These are phyloP conservation scores for Plebejus melissa DNA, from an alignment of 2,888 invertebrate genomes.

Conservation along the genomic window DNA sequence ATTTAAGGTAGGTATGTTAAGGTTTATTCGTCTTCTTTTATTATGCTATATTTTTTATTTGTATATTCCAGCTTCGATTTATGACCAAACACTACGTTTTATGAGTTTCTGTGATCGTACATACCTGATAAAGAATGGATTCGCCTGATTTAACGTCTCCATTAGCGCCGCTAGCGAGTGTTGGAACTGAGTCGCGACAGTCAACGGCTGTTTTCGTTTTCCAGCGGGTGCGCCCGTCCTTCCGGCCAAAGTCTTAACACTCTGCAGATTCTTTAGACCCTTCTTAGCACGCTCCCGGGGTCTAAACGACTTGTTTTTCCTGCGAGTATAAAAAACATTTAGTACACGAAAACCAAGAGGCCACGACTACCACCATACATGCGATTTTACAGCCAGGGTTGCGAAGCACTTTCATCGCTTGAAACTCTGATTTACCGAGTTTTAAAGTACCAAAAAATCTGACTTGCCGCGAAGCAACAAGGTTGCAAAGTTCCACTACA, in stretches of 20 bases:
- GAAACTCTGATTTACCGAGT: not conserved
- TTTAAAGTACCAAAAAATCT: not conserved
- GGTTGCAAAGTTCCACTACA: not conserved
- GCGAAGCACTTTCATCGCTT: not conserved
- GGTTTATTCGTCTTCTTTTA: too few species aligned
- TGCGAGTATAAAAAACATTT: slow-evolving; percentile 51
- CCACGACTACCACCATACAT: slow-evolving; percentile 13
- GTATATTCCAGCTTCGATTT: too few species aligned
- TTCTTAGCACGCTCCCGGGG: slow-evolving; percentile 92
- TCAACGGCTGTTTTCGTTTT: slow-evolving; percentile 91
- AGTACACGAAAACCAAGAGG: not conserved
- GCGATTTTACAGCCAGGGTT: slow-evolving; percentile 19
- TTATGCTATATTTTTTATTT: too few species aligned
- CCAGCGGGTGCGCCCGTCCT: slow-evolving; percentile 81
- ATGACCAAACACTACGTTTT: too few species aligned
- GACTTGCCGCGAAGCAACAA: not conserved
- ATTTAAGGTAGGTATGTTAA: too few species aligned
- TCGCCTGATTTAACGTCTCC: slow-evolving; percentile 92
- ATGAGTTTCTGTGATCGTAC: not conserved
- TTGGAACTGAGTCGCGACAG: slow-evolving; percentile 97
- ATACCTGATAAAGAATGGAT: slow-evolving; percentile 78
- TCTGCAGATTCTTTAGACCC: slow-evolving; percentile 93
- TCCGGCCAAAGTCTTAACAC: slow-evolving; percentile 93
- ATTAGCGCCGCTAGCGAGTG: slow-evolving; percentile 94
- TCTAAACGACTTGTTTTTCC: slow-evolving; percentile 95